phyloP scores from a whole-genome alignment of 2,888 invertebrate genomes.

The Saturnia pavonia region DNA sequence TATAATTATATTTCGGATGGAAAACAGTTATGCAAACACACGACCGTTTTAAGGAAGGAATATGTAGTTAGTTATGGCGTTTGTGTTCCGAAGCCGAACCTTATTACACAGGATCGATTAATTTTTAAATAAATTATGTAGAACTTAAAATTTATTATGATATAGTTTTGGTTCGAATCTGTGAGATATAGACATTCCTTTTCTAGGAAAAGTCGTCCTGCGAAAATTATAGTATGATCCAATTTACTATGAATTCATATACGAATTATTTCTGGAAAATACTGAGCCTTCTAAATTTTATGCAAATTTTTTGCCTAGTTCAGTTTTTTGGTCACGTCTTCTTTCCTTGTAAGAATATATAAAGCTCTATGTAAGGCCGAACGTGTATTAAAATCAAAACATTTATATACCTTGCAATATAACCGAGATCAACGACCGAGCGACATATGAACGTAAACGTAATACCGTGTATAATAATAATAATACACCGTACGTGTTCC shows the following conservation, averaged over 20 bases:
- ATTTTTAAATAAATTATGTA: neutral
- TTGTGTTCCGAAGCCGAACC: neutral
- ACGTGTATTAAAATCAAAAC: neutral
- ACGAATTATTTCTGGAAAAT: no score
- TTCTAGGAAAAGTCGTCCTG: no score
- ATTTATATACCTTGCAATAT: neutral
- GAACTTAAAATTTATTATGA: neutral
- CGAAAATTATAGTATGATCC: no score
- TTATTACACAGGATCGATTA: neutral
- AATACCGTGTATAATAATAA: constrained; percentile 2
- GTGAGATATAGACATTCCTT: no score
- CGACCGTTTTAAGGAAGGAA: neutral
- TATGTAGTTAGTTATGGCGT: no score
- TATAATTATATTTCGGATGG: no score
- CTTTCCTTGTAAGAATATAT: neutral
- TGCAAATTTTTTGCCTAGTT: no score
- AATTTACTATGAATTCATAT: no score
- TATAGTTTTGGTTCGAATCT: no score
- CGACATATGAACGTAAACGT: constrained; percentile 3
- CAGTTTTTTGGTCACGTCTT: no score
- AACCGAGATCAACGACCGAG: constrained; percentile 16
- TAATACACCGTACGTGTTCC: constrained; percentile 7
- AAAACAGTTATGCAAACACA: neutral
- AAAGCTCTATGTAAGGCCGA: neutral
- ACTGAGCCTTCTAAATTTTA: no score